Base-by-base conservation (phyloP, 2,113 vertebrate genomes). In the Conger conger region DNA sequence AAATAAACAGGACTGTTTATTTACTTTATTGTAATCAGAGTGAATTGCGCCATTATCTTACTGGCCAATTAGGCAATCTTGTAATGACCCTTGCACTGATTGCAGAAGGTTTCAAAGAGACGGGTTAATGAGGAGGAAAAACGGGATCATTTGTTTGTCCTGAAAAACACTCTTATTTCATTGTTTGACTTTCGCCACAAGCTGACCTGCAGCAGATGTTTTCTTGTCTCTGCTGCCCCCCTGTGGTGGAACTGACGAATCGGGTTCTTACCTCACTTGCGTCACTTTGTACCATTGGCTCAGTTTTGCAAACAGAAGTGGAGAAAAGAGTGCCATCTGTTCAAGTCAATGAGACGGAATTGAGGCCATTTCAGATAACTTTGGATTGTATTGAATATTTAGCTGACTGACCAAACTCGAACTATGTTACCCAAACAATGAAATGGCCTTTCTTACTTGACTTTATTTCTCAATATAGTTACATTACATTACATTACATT, bases 11-110 rank as follows among this genome's bases (percentile, higher is more conserved):
- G 8, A 3, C 20, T 73, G 68, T 30, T n/a, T 73, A 73, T 73
- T 73, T 33, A 73, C 9, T 33, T 4, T 40, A 54, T 53, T 36
- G 23, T 54, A 63, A 82, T 82, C 76, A 11, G 37, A n/a, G 42
- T 60, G 1, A 11, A 82, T 79, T 33, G 83, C 54, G 53, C 57
- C 57, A 50, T 38, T n/a, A 68, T 80, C n/a, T 91, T 92, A 90
- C 85, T 50, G 57, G 81, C 35, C 9, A 83, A 90, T 91, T 93
- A 88, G 63, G 84, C 85, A 27, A 54, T 60, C 16, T 9, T 60
- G 1, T 83, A 15, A 84, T 79, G 53, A 81, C 30, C 53, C 27
- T 54, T 68, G 50, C 13, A 16, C 17, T 45, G 79, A 80, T 18
- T 80, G 50, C 50, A 4, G 40, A 80, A n/a, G 42, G n/a, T 11